Base-by-base conservation (phyloP, 1,140 invertebrate genomes). In the Eupeodes corollae region DNA sequence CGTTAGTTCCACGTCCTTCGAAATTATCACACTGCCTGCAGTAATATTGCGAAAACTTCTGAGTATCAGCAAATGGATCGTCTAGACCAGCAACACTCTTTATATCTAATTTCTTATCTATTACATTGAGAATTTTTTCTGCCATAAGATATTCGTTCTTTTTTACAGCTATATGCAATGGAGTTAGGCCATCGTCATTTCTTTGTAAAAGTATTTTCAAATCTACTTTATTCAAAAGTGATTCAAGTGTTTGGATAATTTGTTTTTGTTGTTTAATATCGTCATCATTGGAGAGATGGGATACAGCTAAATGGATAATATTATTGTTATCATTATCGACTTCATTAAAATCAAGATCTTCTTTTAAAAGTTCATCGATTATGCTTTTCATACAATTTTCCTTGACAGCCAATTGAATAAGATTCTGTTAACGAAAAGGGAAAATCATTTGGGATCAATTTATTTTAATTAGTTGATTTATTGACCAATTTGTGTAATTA, bases 171-270 rank as follows among this genome's bases (percentile, higher is more conserved):
- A 66, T 42, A 14, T 65, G 62, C 5, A 66, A 12, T 2, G 52
- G 58, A 6, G 63, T 65, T 32, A 63, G 63, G 6, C 63, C 63
- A 42, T 65, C 63, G 40, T 66, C 60, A 30, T 66, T 66, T 8
- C 44, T 42, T n/a, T 54, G 47, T 10, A 59, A 40, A 0, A 66
- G 18, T 18, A 59, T 42, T 48, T 63, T 52, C 12, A 61, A 46
- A 34, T 66, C 63, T 6, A 66, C 61, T 0, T 31, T 12, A 0
- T 45, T 39, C 54, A 63, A 52, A 6, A 66, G 40, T 10, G 21
- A 26, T 26, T 26, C 21, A 26, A 26, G 21, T 53, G 31, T 10
- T 33, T 43, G 16, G 65, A 19, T 2, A 55, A 59, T 10, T 61
- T 47, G 2, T 51, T 14, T 6, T 50, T 39, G n/a, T 61, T 42